Percentiles rank a stretch among this genome's conserved stretches.
phyloP scores from a whole-genome alignment of 2,888 invertebrate species.

The Tiliacea citrago region DNA sequence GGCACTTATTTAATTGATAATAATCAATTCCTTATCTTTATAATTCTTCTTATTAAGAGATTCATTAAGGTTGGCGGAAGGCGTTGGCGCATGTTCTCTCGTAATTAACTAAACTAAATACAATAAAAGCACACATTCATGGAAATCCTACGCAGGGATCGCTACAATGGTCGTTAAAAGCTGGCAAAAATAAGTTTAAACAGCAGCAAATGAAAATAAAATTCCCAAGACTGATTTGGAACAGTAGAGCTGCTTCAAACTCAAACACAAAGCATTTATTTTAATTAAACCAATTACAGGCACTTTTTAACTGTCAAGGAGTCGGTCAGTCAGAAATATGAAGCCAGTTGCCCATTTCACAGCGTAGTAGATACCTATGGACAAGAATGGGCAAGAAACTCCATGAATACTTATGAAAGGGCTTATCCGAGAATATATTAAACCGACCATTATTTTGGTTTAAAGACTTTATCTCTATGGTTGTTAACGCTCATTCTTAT shows the following conservation, averaged over 20 bases:
- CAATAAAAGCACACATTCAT: conserved; percentile 68
- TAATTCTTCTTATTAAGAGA: conserved; percentile 34
- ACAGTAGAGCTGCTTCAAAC: background rate
- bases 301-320: too few species aligned
- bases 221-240: background rate
- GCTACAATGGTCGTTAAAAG: conserved; percentile 52
- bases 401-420: background rate
- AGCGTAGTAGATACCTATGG: too few species aligned
- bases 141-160: conserved; percentile 67
- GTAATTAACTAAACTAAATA: conserved; percentile 77
- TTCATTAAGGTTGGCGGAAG: conserved; percentile 59
- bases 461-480: too few species aligned
- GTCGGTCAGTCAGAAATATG: too few species aligned
- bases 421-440: too few species aligned
- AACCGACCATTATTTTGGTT: background rate
- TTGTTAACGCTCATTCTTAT: too few species aligned
- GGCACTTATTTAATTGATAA: background rate
- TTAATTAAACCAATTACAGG: too few species aligned
- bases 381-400: too few species aligned
- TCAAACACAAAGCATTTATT: too few species aligned
- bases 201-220: background rate
- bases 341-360: too few species aligned
- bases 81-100: conserved; percentile 71
- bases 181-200: background rate
- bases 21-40: conserved; percentile 29